Conservation (phyloP, 2,888 invertebrate species). For the Lydus trimaculatus region DNA sequence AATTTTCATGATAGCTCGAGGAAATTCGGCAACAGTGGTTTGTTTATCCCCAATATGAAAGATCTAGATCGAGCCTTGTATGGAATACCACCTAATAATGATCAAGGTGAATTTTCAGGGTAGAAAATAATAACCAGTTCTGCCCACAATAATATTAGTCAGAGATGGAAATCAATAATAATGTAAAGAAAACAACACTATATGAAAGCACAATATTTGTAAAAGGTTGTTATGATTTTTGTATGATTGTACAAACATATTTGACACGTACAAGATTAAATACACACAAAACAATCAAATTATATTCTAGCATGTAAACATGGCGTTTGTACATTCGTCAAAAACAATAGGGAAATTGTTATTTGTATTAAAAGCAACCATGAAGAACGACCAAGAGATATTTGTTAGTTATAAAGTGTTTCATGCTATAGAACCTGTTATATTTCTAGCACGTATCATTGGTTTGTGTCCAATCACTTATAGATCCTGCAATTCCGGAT, state of each 20-base stretch:
- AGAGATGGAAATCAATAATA: background rate
- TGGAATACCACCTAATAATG: background rate
- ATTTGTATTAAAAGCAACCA: background rate
- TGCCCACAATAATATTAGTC: slow-evolving; percentile 5
- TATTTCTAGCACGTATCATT: slow-evolving; percentile 35
- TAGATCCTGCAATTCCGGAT: slow-evolving; percentile 31
- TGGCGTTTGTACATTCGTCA: too few species aligned
- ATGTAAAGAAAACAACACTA: background rate
- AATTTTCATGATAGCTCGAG: too few species aligned
- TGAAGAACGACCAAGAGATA: background rate
- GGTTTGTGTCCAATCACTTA: slow-evolving; percentile 43
- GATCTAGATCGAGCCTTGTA: background rate
- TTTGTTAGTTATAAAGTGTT: slow-evolving; percentile 13
- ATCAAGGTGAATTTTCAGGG: background rate
- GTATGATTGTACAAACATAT: background rate
- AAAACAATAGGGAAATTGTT: background rate
- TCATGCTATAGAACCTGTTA: slow-evolving; percentile 29
- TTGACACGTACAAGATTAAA: background rate
- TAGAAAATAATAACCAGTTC: slow-evolving; percentile 2
- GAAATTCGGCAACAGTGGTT: too few species aligned
- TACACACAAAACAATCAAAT: background rate
- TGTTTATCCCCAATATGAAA: background rate
- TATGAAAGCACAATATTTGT: background rate
- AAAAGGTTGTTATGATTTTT: background rate
- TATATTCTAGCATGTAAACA: background rate